Evolutionary conservation across 2,888 invertebrate genomes (phyloP).

Genomic region (Eudasyphora cyanicolor): DNA sequence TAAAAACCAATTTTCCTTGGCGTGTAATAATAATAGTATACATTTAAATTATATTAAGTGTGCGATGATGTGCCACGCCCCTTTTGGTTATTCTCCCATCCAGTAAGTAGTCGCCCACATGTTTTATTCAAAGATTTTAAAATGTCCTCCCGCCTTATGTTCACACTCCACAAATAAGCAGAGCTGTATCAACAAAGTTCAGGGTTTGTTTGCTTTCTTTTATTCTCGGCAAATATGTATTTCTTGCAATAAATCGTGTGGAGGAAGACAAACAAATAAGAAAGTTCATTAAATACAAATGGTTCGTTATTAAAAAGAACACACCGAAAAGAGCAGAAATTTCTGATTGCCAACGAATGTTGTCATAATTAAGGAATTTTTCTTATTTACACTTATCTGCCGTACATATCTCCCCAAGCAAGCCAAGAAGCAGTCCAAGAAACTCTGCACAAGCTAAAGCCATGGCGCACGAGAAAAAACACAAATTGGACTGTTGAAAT

Average conservation of each 20-base stretch:
- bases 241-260: too few species aligned
- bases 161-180: neutral
- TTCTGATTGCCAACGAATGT: slow-evolving; percentile 69
- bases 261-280: slow-evolving; percentile 48
- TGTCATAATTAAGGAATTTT: slow-evolving; percentile 76
- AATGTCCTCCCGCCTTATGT: neutral
- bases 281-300: slow-evolving; percentile 62
- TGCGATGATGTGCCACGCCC: too few species aligned
- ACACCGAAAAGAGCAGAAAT: slow-evolving; percentile 8
- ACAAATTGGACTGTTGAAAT: slow-evolving; percentile 28
- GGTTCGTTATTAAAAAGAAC: slow-evolving; percentile 50
- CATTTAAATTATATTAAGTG: too few species aligned
- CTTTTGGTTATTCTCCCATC: too few species aligned
- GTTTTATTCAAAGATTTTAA: neutral
- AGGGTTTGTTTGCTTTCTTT: neutral
- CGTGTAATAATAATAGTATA: too few species aligned
- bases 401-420: slow-evolving; percentile 63
- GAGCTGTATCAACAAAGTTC: too few species aligned
- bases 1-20: too few species aligned
- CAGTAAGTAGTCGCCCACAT: too few species aligned
- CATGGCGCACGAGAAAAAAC: slow-evolving; percentile 30
- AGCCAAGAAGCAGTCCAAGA: slow-evolving; percentile 31
- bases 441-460: slow-evolving; percentile 57
- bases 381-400: slow-evolving; percentile 75
- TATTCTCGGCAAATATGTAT: slow-evolving; percentile 2